phyloP scores from a whole-genome alignment of 2,797 vertebrate genomes.

The Enteromius mattozi region DNA sequence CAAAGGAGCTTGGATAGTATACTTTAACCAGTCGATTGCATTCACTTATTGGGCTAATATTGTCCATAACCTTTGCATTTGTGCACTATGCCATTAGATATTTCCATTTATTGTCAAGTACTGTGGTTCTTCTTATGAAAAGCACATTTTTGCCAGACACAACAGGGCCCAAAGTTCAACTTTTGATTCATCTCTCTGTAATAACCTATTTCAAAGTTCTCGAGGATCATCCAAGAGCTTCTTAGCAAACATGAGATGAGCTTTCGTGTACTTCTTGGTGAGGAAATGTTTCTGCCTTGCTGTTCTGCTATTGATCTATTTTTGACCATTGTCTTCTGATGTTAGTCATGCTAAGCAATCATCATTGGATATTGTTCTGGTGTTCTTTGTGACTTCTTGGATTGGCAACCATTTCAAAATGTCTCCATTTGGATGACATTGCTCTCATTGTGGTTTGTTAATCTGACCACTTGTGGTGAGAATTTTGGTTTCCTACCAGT shows the following conservation, averaged over 20 bases:
- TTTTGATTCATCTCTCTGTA: not conserved
- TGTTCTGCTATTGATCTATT: not conserved
- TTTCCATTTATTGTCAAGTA: not conserved
- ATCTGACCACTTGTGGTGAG: not conserved
- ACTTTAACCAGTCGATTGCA: not conserved
- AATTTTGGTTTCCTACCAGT: not conserved
- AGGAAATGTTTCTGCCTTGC: not conserved
- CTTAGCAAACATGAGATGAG: not conserved
- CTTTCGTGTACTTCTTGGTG: conserved; percentile 1
- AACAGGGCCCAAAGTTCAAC: not conserved
- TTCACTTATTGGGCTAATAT: not conserved
- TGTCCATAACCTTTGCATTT: not conserved
- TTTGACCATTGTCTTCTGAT: conserved; percentile 13
- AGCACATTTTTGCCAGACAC: not conserved
- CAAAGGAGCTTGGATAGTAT: not conserved
- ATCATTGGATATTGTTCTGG: not conserved
- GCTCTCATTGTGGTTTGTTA: not conserved
- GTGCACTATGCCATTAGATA: not conserved
- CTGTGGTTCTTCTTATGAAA: not conserved
- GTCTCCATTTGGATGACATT: not conserved
- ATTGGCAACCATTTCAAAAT: not conserved
- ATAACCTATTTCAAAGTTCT: not conserved
- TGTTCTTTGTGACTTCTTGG: not conserved
- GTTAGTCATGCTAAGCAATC: conserved; percentile 14
- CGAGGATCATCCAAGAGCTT: not conserved